Evolutionary conservation across 2,797 vertebrate species (phyloP), one percentile per base, ranked within the genome.

Genomic region (Cynodonichthys magdalenae): DNA sequence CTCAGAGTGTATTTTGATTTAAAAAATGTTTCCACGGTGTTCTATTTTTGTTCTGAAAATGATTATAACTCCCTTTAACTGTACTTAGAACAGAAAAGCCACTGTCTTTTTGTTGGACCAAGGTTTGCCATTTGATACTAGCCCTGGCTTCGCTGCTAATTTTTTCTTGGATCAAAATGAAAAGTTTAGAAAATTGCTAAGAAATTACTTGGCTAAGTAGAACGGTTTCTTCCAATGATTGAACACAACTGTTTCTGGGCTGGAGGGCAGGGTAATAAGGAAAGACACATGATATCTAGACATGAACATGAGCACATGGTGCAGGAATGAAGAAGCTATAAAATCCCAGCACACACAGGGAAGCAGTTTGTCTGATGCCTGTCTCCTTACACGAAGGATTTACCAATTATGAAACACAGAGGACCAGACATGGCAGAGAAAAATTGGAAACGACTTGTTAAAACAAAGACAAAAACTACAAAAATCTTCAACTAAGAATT

Each of bases 321-420:
- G 61, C 66, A 72, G 68, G 64, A 82, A 76, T 77, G 65, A 74
- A 66, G 53, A 59, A 58, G 53, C 53, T 47, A 36, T 53, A 78
- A 64, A 78, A 66, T 66, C 49, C 34, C 51, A 65, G 81, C 64
- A 75, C 53, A 59, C 66, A 61, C 72, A 46, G n/a, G 52, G 61
- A 68, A 74, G 74, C 65, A 70, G 80, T 66, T 68, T 39, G 36
- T 12, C 36, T 39, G 36, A 39, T 81, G 80, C 74, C 77, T 77
- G 81, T 82, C 83, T 73, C 77, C 80, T 77, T 84, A 77, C 31
- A 39, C 82, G 58, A 75, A 63, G 53, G 24, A 24, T 24, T 24
- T 72, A 84, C 85, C 84, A 90, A 91, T 90, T 90, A 90, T 77
- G 81, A 87, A 87, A 85, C 80, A 68, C 54, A 56, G 72, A 87